Conservation (phyloP, 2,797 vertebrate genomes). For the Ataeniobius toweri region DNA sequence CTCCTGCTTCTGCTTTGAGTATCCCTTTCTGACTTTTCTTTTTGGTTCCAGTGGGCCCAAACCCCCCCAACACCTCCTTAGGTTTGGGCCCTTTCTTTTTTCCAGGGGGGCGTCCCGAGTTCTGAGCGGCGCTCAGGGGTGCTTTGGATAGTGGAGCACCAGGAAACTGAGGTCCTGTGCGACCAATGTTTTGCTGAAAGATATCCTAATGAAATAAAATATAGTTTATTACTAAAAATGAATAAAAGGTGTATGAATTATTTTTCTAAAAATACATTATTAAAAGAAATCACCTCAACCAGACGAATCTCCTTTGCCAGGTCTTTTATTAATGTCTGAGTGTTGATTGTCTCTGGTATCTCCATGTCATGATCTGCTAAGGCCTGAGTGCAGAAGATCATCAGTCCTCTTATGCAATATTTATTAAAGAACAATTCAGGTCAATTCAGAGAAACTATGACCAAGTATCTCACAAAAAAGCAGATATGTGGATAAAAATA, state of each 20-base stretch:
- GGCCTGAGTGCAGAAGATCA: conserved; percentile 74
- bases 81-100: conserved; percentile 87
- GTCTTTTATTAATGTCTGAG: conserved; percentile 89
- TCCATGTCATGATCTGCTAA: conserved; percentile 89
- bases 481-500: neutral
- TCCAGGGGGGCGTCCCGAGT: conserved; percentile 81
- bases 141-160: conserved; percentile 79
- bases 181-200: conserved; percentile 91
- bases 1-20: conserved; percentile 81
- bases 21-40: conserved; percentile 85
- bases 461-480: neutral
- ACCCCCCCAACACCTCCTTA: conserved; percentile 77
- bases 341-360: conserved; percentile 92
- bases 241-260: neutral
- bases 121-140: conserved; percentile 77
- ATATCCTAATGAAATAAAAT: conserved; percentile 82
- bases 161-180: conserved; percentile 84
- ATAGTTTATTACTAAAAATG: neutral
- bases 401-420: conserved; percentile 3
- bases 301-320: conserved; percentile 92
- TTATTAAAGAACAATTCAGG: neutral
- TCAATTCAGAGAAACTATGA: neutral
- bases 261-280: neutral
- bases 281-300: conserved; percentile 83
- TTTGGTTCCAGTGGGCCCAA: conserved; percentile 73